Evolutionary conservation across 2,113 vertebrate species (phyloP).

Genomic region (Phaetusa simplex): DNA sequence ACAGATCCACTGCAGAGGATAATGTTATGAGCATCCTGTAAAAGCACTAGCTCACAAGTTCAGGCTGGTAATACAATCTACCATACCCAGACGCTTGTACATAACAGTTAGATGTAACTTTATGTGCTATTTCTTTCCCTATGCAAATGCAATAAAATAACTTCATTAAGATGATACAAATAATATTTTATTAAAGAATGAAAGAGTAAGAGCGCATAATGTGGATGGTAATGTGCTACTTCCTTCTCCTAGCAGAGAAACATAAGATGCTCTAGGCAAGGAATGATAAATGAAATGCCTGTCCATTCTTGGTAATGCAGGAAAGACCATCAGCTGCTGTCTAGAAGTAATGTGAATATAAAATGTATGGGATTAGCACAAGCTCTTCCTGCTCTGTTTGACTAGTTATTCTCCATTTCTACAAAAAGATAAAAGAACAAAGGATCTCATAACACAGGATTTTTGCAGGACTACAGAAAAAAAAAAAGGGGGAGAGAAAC

Average conservation of each 20-base stretch:
- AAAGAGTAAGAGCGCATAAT: neutral
- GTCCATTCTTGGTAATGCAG: neutral
- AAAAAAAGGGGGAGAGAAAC: neutral
- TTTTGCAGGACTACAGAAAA: neutral
- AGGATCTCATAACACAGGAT: neutral
- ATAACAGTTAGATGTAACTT: neutral
- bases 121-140: neutral
- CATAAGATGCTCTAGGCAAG: neutral
- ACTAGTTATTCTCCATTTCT: neutral
- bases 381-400: neutral
- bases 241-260: neutral
- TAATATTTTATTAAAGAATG: neutral
- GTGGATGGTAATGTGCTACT: neutral
- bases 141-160: neutral
- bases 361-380: neutral
- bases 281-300: neutral
- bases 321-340: neutral
- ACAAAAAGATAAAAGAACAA: constrained; percentile 31
- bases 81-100: neutral
- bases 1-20: neutral
- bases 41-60: neutral
- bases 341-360: neutral
- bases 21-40: neutral
- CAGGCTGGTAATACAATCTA: neutral
- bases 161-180: neutral